A percentile compares a stretch with the other conserved stretches of the same genome.
Evolutionary conservation across 2,888 invertebrate species (phyloP).

Genomic region (Dryadula phaetusa): DNA sequence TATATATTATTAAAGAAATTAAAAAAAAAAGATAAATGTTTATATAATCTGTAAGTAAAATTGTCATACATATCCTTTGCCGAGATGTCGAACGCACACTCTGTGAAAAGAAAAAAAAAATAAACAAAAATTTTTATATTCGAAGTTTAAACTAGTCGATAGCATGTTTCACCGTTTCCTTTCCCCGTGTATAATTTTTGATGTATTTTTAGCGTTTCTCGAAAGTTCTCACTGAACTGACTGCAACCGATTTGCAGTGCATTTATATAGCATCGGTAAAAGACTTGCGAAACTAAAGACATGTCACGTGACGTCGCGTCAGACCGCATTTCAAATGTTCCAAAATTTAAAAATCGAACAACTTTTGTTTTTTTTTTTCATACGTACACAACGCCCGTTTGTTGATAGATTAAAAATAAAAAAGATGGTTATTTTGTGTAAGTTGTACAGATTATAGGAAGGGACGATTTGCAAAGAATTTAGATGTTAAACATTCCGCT

Average conservation of each 20-base stretch:
- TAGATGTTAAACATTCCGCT: constrained; percentile 84
- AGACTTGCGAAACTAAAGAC: constrained; percentile 49
- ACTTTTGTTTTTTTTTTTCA: constrained; percentile 66
- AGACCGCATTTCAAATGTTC: constrained; percentile 76
- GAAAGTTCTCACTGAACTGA: constrained; percentile 65
- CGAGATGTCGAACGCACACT: constrained; percentile 74
- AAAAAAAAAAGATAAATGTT: constrained; percentile 38
- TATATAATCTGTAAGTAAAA: constrained; percentile 44
- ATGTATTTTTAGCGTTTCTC: constrained; percentile 77
- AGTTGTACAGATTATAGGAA: constrained; percentile 83
- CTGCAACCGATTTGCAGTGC: constrained; percentile 72
- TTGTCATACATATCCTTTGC: constrained; percentile 78
- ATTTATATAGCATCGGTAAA: constrained; percentile 63
- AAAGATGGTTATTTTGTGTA: constrained; percentile 75
- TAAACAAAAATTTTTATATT: constrained; percentile 79
- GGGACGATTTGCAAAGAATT: constrained; percentile 84
- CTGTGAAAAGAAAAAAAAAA: constrained; percentile 63
- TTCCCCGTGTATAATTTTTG: constrained; percentile 76
- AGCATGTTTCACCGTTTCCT: constrained; percentile 71
- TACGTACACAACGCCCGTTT: constrained; percentile 74
- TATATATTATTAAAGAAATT: constrained; percentile 41
- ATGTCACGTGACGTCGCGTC: constrained; percentile 69
- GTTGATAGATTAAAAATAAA: constrained; percentile 73
- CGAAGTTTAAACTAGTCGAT: constrained; percentile 82
- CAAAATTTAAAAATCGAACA: constrained; percentile 66